Evolutionary conservation across 2,113 vertebrate genomes (phyloP).

Genomic region (Calidris pygmaea): DNA sequence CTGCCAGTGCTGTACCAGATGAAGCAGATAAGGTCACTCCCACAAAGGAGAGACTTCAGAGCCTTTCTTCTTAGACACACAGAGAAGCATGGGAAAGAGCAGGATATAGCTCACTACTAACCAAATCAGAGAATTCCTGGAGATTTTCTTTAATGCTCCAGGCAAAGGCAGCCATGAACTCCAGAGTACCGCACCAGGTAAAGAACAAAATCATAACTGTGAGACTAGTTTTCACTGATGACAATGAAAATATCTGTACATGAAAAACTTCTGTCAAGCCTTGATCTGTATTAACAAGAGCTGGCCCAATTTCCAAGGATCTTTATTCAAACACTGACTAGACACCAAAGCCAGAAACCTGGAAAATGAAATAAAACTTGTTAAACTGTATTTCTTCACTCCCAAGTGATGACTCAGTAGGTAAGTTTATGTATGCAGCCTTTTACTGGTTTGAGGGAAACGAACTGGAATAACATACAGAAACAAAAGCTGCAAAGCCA

Average conservation of each 20-base stretch:
- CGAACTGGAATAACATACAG: neutral
- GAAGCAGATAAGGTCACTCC: constrained; percentile 9
- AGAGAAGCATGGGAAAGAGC: neutral
- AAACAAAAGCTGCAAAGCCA: neutral
- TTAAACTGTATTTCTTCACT: neutral
- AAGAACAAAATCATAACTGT: neutral
- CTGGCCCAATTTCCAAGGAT: neutral
- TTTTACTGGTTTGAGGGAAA: neutral
- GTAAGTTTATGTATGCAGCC: neutral
- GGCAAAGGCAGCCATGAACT: neutral
- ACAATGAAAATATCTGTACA: neutral
- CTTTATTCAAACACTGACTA: neutral
- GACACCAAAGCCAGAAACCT: neutral
- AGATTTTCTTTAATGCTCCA: neutral
- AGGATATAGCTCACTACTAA: neutral
- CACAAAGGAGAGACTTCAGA: neutral
- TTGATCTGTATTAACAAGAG: neutral
- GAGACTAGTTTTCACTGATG: neutral
- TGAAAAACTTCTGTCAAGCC: neutral
- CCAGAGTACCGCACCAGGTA: neutral
- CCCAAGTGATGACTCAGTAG: neutral
- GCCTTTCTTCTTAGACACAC: neutral
- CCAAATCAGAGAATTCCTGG: neutral
- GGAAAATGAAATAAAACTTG: neutral
- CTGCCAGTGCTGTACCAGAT: neutral